phyloP scores from a whole-genome alignment of 2,888 invertebrate species.

The Drosophila anomalipes region DNA sequence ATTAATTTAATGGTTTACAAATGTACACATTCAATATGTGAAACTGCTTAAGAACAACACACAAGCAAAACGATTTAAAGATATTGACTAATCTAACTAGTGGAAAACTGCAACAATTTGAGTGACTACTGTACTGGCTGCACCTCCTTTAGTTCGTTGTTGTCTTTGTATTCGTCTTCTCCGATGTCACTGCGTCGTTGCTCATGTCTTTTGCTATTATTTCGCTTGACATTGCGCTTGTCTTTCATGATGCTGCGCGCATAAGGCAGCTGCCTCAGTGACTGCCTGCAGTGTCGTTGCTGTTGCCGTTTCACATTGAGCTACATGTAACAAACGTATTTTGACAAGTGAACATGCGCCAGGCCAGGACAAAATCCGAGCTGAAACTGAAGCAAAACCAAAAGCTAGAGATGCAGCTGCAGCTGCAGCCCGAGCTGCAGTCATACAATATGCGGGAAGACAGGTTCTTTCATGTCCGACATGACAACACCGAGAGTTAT shows the following conservation, averaged over 20 bases:
- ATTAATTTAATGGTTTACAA: not conserved
- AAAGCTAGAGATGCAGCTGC: constrained; percentile 4
- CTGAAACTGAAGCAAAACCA: constrained; percentile 20
- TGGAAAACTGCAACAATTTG: not conserved
- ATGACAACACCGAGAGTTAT: constrained; percentile 75
- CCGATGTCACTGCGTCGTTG: constrained; percentile 29
- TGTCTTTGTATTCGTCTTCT: constrained; percentile 1
- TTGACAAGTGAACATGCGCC: constrained; percentile 78
- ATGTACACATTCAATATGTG: not conserved
- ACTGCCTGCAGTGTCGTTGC: constrained; percentile 30
- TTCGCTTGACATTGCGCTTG: constrained; percentile 76
- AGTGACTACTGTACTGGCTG: constrained; percentile 7
- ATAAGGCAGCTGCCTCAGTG: constrained; percentile 69
- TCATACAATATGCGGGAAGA: constrained; percentile 66
- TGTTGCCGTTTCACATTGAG: constrained; percentile 72
- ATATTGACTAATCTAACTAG: not conserved
- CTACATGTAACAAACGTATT: constrained; percentile 78
- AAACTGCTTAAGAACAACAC: not conserved
- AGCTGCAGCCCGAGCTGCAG: constrained; percentile 13
- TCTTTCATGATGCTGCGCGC: constrained; percentile 71
- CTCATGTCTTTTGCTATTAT: constrained; percentile 75
- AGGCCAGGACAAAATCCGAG: constrained; percentile 43
- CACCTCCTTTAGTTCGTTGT: constrained; percentile 20
- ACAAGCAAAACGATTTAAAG: not conserved
- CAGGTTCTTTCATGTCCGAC: constrained; percentile 74